A percentile compares a stretch with the other conserved stretches of the same genome.
These are phyloP conservation scores for Galeopsomyia nigrocyanea DNA, from an alignment of 2,888 invertebrate genomes.

Conservation along the genomic window DNA sequence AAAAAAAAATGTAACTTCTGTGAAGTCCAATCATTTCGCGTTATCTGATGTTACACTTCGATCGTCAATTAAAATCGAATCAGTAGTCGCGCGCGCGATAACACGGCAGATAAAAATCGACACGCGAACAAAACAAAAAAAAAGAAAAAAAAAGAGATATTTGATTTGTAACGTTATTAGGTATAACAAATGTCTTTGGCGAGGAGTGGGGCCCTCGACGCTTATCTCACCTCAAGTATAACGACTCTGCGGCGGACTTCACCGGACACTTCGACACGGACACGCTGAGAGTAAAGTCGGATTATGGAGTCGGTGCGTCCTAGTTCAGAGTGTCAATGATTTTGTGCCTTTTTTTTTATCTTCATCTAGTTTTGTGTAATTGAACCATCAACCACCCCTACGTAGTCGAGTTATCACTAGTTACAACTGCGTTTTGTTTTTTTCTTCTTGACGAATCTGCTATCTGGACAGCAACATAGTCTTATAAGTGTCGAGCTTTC, in stretches of 20 bases:
- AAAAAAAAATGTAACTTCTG: too few relatives aligned
- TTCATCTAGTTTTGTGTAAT: neutral
- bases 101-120: too few relatives aligned
- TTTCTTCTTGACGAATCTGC: neutral
- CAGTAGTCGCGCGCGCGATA: too few relatives aligned
- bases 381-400: neutral
- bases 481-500: neutral
- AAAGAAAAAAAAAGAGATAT: too few relatives aligned
- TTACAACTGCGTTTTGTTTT: neutral
- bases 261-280: constrained; percentile 15
- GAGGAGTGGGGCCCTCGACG: constrained; percentile 25
- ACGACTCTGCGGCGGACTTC: constrained; percentile 6
- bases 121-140: too few relatives aligned
- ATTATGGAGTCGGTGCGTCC: constrained; percentile 45
- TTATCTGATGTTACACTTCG: too few relatives aligned
- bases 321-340: neutral
- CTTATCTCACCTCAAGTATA: constrained; percentile 25
- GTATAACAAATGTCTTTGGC: constrained; percentile 44
- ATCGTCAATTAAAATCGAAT: too few relatives aligned
- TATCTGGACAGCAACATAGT: neutral
- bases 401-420: neutral
- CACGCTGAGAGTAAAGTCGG: neutral
- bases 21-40: too few relatives aligned
- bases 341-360: neutral
- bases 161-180: constrained; percentile 12